Percentiles rank a stretch among this genome's conserved stretches.
Evolutionary conservation across 2,888 invertebrate genomes (phyloP).

Genomic region (Hirtodrosophila confusa): DNA sequence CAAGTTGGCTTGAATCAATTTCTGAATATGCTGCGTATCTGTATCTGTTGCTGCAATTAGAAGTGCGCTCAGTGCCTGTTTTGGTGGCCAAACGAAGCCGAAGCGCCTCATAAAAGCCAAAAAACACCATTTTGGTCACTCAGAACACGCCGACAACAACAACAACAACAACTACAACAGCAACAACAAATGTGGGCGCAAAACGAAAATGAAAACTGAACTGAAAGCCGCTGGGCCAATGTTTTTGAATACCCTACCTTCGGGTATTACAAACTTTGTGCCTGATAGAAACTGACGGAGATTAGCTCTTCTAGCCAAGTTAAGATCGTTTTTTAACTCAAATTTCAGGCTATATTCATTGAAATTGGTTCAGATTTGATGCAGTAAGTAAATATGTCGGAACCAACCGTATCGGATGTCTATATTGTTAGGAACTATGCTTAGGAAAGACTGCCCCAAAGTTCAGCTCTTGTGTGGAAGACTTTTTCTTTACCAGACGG

Average conservation of each 20-base stretch:
- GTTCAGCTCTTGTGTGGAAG: no score
- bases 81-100: conserved; percentile 18
- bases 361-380: no score
- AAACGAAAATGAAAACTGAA: conserved; percentile 73
- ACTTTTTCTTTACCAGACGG: no score
- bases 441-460: no score
- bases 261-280: no score
- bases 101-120: conserved; percentile 16
- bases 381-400: no score
- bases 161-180: conserved; percentile 11
- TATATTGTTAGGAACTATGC: no score
- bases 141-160: conserved; percentile 39
- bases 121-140: conserved; percentile 25
- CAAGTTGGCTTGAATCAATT: conserved; percentile 18
- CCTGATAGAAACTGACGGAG: no score
- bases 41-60: conserved; percentile 24
- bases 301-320: no score
- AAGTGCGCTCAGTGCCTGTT: conserved; percentile 16
- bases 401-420: no score
- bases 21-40: conserved; percentile 8
- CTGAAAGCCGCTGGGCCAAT: conserved; percentile 53
- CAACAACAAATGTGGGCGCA: conserved; percentile 44
- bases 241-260: conserved; percentile 19
- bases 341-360: no score
- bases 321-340: no score